Percentiles rank a stretch among this genome's conserved stretches.
These are phyloP conservation scores for Mungos mungo DNA, from an alignment of 2,113 vertebrate species.

Conservation along the genomic window DNA sequence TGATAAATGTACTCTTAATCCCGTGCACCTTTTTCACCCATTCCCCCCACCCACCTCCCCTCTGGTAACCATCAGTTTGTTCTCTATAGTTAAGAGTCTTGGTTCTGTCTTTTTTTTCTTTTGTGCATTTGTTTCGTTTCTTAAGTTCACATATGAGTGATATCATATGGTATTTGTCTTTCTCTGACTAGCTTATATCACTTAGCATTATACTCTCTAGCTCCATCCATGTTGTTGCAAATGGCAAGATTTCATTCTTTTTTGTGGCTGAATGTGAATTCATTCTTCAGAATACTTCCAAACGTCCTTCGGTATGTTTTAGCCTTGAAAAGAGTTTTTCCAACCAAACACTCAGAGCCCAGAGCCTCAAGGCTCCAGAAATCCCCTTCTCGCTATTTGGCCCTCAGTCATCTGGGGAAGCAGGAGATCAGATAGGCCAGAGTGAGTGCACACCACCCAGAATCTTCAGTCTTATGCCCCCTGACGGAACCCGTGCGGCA, in stretches of 20 bases:
- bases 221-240: neutral
- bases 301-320: neutral
- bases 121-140: neutral
- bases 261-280: neutral
- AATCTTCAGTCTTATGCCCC: neutral
- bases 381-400: neutral
- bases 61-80: neutral
- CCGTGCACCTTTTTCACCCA: neutral
- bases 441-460: neutral
- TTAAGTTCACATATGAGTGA: neutral
- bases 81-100: neutral
- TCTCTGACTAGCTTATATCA: neutral
- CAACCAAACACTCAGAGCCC: neutral
- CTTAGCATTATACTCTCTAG: neutral
- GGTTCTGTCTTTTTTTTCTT: neutral
- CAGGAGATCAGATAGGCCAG: neutral
- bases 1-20: neutral
- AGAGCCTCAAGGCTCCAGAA: neutral
- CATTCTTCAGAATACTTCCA: neutral
- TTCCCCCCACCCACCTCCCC: neutral
- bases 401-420: constrained; percentile 2
- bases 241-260: neutral
- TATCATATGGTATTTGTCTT: neutral
- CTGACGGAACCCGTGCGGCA: neutral
- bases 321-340: constrained; percentile 39